Evolutionary conservation across 2,113 vertebrate genomes (phyloP), one percentile per base, ranked within the genome.

Genomic region (Ictalurus punctatus): DNA sequence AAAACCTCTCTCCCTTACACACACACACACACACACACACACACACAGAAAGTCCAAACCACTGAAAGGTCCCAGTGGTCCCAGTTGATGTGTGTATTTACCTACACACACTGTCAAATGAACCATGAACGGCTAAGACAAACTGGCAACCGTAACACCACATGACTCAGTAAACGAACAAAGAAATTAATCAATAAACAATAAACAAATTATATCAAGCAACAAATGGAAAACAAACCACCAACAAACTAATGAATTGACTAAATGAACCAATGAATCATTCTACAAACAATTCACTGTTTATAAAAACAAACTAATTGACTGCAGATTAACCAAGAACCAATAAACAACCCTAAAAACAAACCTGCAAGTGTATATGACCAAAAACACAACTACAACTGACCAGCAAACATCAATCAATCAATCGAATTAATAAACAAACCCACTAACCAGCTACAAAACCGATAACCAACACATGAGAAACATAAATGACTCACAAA

Each of bases 41-140:
- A 37, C 86, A 80, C 83, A 52, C 79, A 83, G 2, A 44, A 76
- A 25, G 65, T 27, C 3, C 52, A 76, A 79, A 79, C 37, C 73
- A 54, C 78, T 54, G 52, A 56, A 80, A 79, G 76, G 76, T 79
- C 76, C 23, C 76, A 27, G 78, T 56, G 78, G 78, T 80, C 78
- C 19, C 5, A 54, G 27, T 19, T 80, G 52, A 80, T 80, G 78
- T 56, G 78, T 56, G 78, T 56, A 30, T 80, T 79, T 79, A 56
- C 16, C 78, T 19, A 23, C 40, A 85, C 59, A 61, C 25, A 17
- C 61, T 56, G 27, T 56, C 48, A 76, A 48, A 78, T n/a, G 44
- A 44, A 79, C 44, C 44, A 63, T 27, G 34, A 40, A 69, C 13
- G 16, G 4, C n/a, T 19, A 34, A 34, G 17, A 58, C 54, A 81